Percentiles rank a stretch among this genome's conserved stretches.
Conservation (phyloP, 2,888 invertebrate genomes). For the Plebejus anna region DNA sequence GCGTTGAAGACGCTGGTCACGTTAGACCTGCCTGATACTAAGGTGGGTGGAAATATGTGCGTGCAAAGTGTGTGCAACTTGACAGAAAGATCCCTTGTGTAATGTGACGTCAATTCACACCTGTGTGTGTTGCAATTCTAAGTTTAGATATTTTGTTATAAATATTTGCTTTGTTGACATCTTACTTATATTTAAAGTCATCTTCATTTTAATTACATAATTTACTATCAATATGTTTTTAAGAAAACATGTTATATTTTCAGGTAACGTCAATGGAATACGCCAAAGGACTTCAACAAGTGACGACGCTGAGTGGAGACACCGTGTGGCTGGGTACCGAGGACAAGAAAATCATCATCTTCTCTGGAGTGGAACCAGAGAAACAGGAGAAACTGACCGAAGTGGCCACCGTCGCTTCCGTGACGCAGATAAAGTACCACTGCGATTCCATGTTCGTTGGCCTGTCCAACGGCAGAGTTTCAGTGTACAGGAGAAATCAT, state of each 20-base stretch:
- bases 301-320: conserved; percentile 78
- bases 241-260: conserved; percentile 28
- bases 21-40: conserved; percentile 89
- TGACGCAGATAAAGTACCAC: conserved; percentile 90
- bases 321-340: conserved; percentile 97
- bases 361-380: conserved; percentile 92
- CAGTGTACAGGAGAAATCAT: conserved; percentile 85
- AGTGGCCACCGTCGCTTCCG: conserved; percentile 84
- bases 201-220: background rate
- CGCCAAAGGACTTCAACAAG: conserved; percentile 84
- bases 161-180: too few relatives aligned
- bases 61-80: background rate
- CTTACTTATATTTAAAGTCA: background rate
- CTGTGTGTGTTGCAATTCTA: too few relatives aligned
- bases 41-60: conserved; percentile 56
- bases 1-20: conserved; percentile 86
- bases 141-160: too few relatives aligned
- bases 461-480: conserved; percentile 86
- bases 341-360: conserved; percentile 88
- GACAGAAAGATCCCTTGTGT: too few relatives aligned
- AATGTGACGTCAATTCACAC: too few relatives aligned
- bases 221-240: background rate
- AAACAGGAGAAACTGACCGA: conserved; percentile 87
- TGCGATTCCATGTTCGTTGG: conserved; percentile 95
- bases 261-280: conserved; percentile 90